Evolutionary conservation across 2,888 invertebrate genomes (phyloP).

Genomic region (Clusia tigrina): DNA sequence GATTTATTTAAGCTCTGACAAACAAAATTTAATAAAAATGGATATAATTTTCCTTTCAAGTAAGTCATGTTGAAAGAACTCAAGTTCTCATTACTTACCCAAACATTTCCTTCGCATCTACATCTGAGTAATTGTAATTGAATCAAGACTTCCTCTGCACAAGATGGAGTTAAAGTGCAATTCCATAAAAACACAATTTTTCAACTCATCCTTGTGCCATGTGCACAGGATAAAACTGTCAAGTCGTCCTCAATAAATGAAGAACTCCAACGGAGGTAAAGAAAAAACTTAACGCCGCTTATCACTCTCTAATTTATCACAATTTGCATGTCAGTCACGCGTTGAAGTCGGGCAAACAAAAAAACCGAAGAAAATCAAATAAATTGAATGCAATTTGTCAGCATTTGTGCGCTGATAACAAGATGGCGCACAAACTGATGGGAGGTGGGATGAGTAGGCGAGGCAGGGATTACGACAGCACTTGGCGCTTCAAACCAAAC

Average conservation of each 20-base stretch:
- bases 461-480: not conserved
- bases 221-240: not conserved
- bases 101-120: too few relatives aligned
- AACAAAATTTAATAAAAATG: too few relatives aligned
- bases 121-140: too few relatives aligned
- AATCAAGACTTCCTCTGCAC: too few relatives aligned
- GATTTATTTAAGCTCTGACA: too few relatives aligned
- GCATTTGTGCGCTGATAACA: conserved; percentile 32
- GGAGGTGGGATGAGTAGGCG: not conserved
- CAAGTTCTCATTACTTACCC: too few relatives aligned
- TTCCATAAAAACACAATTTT: not conserved
- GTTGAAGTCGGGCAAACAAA: not conserved
- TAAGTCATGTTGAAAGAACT: too few relatives aligned
- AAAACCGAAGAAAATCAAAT: conserved; percentile 34
- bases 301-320: conserved; percentile 47
- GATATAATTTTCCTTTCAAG: too few relatives aligned
- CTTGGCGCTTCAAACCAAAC: too few relatives aligned
- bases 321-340: conserved; percentile 57
- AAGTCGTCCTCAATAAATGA: not conserved
- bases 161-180: not conserved
- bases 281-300: not conserved
- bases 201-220: not conserved
- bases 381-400: conserved; percentile 54
- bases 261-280: not conserved
- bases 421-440: not conserved